Conservation (phyloP, 2,888 invertebrate species). For the Uloborus plumipes region DNA sequence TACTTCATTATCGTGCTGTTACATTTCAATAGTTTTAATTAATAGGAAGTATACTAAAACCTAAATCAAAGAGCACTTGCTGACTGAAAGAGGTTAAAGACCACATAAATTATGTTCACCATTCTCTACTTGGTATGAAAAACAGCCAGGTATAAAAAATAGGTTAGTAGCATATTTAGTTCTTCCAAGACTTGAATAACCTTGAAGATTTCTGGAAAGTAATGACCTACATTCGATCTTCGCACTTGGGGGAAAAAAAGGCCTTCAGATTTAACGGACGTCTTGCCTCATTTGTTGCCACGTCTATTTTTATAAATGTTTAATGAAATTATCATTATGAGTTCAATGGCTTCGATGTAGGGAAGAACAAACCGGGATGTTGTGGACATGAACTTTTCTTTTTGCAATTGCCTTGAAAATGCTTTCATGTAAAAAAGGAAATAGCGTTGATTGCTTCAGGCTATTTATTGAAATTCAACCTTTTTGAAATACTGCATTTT, state of each 20-base stretch:
- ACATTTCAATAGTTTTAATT: no score
- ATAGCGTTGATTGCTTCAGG: no score
- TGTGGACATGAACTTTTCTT: background rate
- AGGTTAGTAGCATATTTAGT: conserved; percentile 21
- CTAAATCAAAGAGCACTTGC: no score
- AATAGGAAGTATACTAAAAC: no score
- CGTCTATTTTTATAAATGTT: conserved; percentile 16
- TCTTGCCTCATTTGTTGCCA: conserved; percentile 30
- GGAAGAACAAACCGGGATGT: no score
- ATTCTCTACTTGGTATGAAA: conserved; percentile 3
- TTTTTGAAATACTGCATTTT: no score
- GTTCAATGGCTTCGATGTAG: conserved; percentile 26
- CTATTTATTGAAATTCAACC: no score
- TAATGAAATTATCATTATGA: conserved; percentile 17
- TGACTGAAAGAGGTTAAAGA: conserved; percentile 11
- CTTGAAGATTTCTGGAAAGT: conserved; percentile 35
- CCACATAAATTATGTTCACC: conserved; percentile 8
- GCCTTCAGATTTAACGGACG: conserved; percentile 9
- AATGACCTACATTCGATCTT: conserved; percentile 32
- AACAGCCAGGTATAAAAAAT: conserved; percentile 5
- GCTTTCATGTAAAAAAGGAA: no score
- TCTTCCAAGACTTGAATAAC: conserved; percentile 23
- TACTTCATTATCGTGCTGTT: no score
- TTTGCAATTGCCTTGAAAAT: background rate
- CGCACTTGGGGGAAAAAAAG: background rate